phyloP scores from a whole-genome alignment of 2,797 vertebrate species.

The Mycteria americana region DNA sequence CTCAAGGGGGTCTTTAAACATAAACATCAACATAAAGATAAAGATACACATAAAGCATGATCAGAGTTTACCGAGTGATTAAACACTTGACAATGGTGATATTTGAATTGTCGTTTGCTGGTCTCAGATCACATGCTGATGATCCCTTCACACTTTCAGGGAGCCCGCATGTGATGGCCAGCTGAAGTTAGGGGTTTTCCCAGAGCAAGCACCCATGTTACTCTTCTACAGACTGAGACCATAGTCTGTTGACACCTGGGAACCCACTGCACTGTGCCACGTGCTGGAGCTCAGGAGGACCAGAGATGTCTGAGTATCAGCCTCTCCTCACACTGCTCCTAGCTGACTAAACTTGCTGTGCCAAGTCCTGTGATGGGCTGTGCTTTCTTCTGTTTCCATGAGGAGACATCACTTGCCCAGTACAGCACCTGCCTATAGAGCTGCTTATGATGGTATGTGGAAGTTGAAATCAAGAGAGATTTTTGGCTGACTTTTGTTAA shows the following conservation, averaged over 20 bases:
- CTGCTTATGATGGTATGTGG: background rate
- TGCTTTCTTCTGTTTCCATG: background rate
- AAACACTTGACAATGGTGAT: background rate
- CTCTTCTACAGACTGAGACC: background rate
- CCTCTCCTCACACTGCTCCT: background rate
- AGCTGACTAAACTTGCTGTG: background rate
- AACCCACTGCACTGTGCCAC: background rate
- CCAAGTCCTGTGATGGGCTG: background rate
- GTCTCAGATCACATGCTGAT: background rate
- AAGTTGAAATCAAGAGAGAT: background rate
- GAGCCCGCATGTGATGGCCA: background rate
- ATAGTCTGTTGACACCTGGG: background rate
- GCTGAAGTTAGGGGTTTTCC: background rate
- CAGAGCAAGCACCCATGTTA: background rate
- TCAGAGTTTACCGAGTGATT: background rate
- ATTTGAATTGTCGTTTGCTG: background rate
- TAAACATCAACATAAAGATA: background rate
- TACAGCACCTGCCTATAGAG: background rate
- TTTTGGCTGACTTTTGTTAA: background rate
- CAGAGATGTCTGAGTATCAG: background rate
- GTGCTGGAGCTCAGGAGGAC: background rate
- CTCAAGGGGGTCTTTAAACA: background rate
- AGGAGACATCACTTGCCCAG: background rate
- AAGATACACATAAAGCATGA: background rate
- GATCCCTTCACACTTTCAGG: background rate